Evolutionary conservation across 2,113 vertebrate species (phyloP).

Genomic region (Nesoenas mayeri): DNA sequence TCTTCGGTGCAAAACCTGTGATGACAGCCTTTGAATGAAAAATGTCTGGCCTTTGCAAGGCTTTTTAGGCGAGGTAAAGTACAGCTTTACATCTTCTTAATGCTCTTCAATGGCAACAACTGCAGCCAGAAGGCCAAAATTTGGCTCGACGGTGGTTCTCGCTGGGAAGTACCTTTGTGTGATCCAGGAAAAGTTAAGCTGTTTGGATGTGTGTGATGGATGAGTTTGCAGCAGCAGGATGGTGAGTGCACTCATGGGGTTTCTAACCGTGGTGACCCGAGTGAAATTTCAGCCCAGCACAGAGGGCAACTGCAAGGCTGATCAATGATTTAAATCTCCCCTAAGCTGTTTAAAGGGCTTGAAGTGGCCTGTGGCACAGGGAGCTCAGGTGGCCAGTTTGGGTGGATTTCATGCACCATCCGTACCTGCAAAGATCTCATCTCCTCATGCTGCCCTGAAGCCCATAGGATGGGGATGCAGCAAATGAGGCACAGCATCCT

Average conservation of each 20-base stretch:
- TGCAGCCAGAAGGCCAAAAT: neutral
- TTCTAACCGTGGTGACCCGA: neutral
- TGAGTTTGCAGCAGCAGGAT: neutral
- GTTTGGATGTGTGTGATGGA: neutral
- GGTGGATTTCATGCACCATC: neutral
- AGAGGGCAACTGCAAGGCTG: neutral
- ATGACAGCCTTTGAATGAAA: neutral
- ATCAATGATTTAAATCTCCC: neutral
- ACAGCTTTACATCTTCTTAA: neutral
- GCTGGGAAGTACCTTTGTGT: neutral
- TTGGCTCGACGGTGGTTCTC: neutral
- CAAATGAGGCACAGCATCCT: neutral
- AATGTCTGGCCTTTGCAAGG: neutral
- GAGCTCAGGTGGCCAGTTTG: neutral
- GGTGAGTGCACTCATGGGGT: rapidly evolving
- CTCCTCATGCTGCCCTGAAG: neutral
- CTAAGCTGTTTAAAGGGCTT: neutral
- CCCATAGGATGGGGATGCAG: neutral
- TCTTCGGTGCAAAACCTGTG: neutral
- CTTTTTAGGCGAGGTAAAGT: neutral
- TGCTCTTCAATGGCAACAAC: neutral
- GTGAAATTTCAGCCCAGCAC: neutral
- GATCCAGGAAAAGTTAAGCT: neutral
- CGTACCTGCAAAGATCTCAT: neutral
- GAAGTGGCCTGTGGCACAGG: neutral